A percentile compares a stretch with the other conserved stretches of the same genome.
These are phyloP conservation scores for Cerastis rubricosa DNA, from an alignment of 2,888 invertebrate species.

Conservation along the genomic window DNA sequence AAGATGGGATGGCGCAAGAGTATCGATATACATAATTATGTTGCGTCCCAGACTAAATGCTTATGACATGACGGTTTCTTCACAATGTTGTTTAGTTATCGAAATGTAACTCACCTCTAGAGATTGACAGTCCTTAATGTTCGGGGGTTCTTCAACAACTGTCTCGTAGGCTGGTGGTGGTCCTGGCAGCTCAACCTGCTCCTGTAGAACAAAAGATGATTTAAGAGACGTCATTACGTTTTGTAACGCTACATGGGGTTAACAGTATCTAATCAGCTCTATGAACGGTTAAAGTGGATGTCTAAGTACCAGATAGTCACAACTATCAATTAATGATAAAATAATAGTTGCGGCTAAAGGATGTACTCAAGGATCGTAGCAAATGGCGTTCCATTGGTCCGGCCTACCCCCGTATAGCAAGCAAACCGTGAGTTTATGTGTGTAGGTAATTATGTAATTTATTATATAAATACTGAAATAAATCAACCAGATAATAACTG, in stretches of 20 bases:
- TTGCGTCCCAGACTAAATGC: background rate
- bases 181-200: constrained; percentile 86
- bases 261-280: background rate
- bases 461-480: background rate
- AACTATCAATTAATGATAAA: background rate
- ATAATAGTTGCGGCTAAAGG: background rate
- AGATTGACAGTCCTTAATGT: constrained; percentile 75
- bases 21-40: background rate
- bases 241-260: background rate
- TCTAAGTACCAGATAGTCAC: background rate
- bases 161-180: constrained; percentile 93
- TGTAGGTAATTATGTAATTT: background rate
- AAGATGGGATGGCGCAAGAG: background rate
- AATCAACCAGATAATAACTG: background rate
- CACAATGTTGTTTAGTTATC: background rate
- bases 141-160: constrained; percentile 79
- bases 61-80: background rate
- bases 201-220: constrained; percentile 66
- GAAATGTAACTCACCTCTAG: constrained; percentile 75
- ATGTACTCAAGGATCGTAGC: background rate
- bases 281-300: background rate
- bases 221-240: background rate
- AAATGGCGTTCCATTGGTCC: background rate
- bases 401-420: background rate
- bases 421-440: background rate